A percentile compares a stretch with the other conserved stretches of the same genome.
Evolutionary conservation across 2,888 invertebrate species (phyloP).

Genomic region (Drosophila koepferae): DNA sequence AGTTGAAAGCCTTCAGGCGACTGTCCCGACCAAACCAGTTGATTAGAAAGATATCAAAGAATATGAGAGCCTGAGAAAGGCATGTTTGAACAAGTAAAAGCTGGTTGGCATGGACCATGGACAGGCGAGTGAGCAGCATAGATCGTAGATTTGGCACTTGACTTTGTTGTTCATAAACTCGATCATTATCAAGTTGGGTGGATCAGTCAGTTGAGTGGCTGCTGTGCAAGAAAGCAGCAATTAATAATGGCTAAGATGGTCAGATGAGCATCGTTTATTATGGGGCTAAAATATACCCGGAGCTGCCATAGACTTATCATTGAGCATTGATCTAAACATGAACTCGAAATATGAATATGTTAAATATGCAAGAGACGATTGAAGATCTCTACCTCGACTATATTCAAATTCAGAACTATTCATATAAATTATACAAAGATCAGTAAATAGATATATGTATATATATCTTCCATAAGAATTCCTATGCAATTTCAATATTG

Average conservation of each 20-base stretch:
- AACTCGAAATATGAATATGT: background rate
- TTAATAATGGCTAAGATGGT: background rate
- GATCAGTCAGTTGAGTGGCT: background rate
- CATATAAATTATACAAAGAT: background rate
- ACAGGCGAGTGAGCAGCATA: background rate
- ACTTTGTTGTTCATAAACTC: background rate
- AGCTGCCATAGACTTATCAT: background rate
- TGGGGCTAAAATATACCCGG: background rate
- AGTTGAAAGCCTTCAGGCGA: constrained; percentile 15
- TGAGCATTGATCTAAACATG: background rate
- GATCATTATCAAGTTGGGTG: background rate
- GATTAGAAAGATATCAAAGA: constrained; percentile 40
- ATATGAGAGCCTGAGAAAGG: constrained; percentile 30
- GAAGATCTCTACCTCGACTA: too few species aligned
- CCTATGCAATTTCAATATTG: background rate
- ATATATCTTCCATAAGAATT: background rate
- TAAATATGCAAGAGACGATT: background rate
- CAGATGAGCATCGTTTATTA: background rate
- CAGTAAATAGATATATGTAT: background rate
- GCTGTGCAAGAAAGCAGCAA: background rate
- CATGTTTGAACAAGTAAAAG: constrained; percentile 36
- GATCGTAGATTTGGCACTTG: constrained; percentile 1
- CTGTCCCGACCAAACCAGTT: constrained; percentile 23
- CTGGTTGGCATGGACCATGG: background rate
- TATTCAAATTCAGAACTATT: background rate